phyloP scores from a whole-genome alignment of 2,888 invertebrate genomes.

The Drosophila putrida region DNA sequence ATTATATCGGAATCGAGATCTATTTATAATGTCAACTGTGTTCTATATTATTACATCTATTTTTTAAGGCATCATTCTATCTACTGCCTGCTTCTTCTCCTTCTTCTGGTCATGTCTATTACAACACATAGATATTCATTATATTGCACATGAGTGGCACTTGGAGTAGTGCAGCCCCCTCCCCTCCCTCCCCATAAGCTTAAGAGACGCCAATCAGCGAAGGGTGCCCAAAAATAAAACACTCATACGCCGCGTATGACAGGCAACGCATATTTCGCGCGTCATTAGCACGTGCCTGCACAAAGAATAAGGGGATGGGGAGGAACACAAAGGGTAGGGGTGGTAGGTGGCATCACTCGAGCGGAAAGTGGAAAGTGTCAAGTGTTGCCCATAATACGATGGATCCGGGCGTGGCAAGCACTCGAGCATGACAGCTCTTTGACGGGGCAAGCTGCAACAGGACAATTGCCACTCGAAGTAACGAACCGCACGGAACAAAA shows the following conservation, averaged over 20 bases:
- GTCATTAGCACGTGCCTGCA: conserved; percentile 79
- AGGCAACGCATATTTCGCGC: conserved; percentile 80
- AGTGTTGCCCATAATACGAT: conserved; percentile 82
- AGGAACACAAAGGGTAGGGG: background rate
- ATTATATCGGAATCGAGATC: too few relatives aligned
- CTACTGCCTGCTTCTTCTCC: background rate
- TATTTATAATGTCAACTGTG: too few relatives aligned
- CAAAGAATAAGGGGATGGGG: background rate
- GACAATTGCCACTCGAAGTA: conserved; percentile 79
- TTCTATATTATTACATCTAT: too few relatives aligned
- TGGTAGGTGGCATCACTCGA: conserved; percentile 37
- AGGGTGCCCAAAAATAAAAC: conserved; percentile 70
- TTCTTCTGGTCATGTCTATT: background rate
- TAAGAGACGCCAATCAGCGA: conserved; percentile 60
- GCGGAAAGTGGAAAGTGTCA: conserved; percentile 79
- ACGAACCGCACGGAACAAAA: conserved; percentile 77
- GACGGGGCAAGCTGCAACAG: conserved; percentile 65
- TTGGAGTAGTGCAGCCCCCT: conserved; percentile 21
- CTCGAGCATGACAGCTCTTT: conserved; percentile 81
- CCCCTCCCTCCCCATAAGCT: background rate
- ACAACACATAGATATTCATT: conserved; percentile 36
- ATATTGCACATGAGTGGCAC: conserved; percentile 28
- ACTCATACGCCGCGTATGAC: conserved; percentile 50
- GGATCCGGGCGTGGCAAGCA: conserved; percentile 52
- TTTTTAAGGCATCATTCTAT: too few relatives aligned